Conservation (phyloP, 2,113 vertebrate genomes). For the Pelodiscus sinensis region DNA sequence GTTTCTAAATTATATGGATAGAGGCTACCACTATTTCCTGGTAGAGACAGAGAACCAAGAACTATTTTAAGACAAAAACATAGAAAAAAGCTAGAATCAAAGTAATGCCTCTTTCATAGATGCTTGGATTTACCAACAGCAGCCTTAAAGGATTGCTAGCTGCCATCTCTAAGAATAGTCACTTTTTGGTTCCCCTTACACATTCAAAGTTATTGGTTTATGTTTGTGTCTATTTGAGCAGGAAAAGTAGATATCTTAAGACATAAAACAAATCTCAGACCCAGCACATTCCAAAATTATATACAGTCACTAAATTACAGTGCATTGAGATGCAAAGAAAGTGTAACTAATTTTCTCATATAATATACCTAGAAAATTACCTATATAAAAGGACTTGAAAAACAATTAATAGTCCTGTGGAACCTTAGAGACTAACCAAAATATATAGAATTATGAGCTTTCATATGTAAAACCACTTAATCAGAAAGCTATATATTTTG, state of each 20-base stretch:
- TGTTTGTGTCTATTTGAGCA: background rate
- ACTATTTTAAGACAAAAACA: background rate
- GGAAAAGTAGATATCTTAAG: background rate
- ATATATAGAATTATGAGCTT: too few species aligned
- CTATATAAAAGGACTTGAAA: background rate
- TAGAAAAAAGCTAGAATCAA: background rate
- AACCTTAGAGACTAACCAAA: too few species aligned
- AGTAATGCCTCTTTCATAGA: background rate
- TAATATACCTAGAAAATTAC: background rate
- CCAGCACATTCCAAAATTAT: background rate
- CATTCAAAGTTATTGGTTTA: background rate
- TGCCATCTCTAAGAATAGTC: background rate
- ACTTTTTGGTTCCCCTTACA: background rate
- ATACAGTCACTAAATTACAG: background rate
- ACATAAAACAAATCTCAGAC: background rate
- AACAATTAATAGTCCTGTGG: too few species aligned
- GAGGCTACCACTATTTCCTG: background rate
- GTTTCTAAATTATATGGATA: background rate
- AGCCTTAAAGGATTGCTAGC: rapidly evolving
- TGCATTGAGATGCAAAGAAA: background rate
- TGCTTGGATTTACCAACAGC: background rate
- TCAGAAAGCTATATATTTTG: too few species aligned
- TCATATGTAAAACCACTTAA: too few species aligned
- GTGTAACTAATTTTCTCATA: background rate
- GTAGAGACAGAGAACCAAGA: background rate